Evolutionary conservation across 2,888 invertebrate genomes (phyloP).

Genomic region (Brachyopa scutellaris): DNA sequence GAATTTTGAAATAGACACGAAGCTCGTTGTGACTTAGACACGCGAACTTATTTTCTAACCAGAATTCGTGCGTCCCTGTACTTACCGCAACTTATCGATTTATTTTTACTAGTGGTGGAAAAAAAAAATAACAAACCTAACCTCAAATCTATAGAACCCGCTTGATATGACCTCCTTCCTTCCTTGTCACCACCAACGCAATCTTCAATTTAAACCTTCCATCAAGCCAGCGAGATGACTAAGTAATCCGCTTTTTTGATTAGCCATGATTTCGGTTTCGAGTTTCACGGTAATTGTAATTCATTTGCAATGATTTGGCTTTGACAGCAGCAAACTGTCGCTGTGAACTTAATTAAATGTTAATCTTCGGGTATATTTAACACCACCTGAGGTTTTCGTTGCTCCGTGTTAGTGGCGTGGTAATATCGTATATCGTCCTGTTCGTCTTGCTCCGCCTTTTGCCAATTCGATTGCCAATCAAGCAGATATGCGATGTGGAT

Average conservation of each 20-base stretch:
- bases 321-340: conserved; percentile 34
- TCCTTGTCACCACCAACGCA: conserved; percentile 6
- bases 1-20: conserved; percentile 62
- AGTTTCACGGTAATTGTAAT: conserved; percentile 48
- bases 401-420: too few species aligned
- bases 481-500: conserved; percentile 15
- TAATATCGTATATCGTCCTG: neutral
- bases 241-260: conserved; percentile 47
- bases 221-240: conserved; percentile 11
- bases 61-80: neutral
- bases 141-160: conserved; percentile 22
- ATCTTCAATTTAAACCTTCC: neutral
- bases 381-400: conserved; percentile 16
- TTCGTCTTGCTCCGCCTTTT: conserved; percentile 3
- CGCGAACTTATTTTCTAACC: conserved; percentile 29
- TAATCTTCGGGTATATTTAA: conserved; percentile 35
- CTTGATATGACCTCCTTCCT: neutral
- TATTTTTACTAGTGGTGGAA: conserved; percentile 9
- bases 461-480: conserved; percentile 40
- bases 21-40: conserved; percentile 38
- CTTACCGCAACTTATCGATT: conserved; percentile 41
- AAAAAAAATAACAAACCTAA: neutral
- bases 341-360: conserved; percentile 58
- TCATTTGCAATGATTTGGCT: conserved; percentile 28
- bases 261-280: conserved; percentile 40